phyloP scores from a whole-genome alignment of 2,113 vertebrate species.

The Camelus bactrianus region DNA sequence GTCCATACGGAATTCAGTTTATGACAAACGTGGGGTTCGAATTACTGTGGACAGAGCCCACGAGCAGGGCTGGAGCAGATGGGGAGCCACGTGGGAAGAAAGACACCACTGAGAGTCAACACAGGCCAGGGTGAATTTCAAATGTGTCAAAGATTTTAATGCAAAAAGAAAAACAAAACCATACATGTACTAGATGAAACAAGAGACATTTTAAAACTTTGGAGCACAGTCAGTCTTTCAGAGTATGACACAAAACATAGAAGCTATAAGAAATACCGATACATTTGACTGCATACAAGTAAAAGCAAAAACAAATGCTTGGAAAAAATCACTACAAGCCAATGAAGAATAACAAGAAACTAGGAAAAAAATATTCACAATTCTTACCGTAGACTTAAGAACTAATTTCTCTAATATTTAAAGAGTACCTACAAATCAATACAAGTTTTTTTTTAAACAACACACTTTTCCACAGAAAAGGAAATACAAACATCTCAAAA shows the following conservation, averaged over 20 bases:
- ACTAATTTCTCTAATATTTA: background rate
- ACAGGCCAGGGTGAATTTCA: background rate
- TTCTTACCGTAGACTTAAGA: background rate
- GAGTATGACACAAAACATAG: background rate
- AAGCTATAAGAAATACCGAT: background rate
- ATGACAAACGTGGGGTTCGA: background rate
- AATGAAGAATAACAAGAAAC: background rate
- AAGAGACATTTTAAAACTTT: background rate
- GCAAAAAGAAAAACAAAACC: background rate
- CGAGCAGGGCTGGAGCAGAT: background rate
- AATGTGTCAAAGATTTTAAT: background rate
- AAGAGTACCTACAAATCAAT: background rate
- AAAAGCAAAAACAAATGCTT: background rate
- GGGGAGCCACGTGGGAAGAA: background rate
- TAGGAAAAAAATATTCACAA: background rate
- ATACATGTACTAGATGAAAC: background rate
- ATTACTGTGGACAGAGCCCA: background rate
- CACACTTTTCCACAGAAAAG: background rate
- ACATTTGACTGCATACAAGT: background rate
- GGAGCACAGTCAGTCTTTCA: background rate
- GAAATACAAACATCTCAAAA: background rate
- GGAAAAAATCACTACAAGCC: background rate
- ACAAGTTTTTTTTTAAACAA: background rate
- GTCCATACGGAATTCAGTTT: background rate
- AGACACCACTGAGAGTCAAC: background rate